phyloP scores from a whole-genome alignment of 2,797 vertebrate genomes.

The Phrynocephalus guinanensis region DNA sequence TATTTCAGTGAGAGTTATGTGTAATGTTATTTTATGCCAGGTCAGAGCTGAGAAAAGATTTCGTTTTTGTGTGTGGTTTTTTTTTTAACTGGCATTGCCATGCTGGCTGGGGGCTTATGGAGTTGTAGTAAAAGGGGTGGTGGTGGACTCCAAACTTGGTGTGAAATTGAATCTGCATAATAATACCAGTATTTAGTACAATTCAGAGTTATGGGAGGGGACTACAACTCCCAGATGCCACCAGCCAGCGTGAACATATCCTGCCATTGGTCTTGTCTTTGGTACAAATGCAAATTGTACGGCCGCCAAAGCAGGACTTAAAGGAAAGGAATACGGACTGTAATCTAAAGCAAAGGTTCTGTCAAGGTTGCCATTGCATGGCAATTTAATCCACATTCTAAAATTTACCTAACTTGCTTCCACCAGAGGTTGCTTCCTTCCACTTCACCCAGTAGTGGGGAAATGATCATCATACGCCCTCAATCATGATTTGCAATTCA shows the following conservation, averaged over 20 bases:
- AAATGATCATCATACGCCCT: background rate
- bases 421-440: background rate
- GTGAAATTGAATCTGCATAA: too few species aligned
- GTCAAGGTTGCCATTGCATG: background rate
- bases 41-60: too few species aligned
- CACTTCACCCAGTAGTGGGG: background rate
- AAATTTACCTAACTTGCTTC: background rate
- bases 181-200: too few species aligned
- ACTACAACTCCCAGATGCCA: background rate
- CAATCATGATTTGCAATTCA: constrained; percentile 35
- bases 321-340: background rate
- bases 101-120: too few species aligned
- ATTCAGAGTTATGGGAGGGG: too few species aligned
- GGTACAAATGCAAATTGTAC: background rate
- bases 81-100: too few species aligned
- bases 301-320: background rate
- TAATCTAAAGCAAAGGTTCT: background rate
- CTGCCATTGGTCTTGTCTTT: background rate
- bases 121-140: too few species aligned
- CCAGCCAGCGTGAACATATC: background rate
- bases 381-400: background rate
- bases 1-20: too few species aligned
- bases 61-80: too few species aligned
- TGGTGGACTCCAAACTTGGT: too few species aligned
- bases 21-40: too few species aligned